These are phyloP conservation scores for Platalea minor DNA, from an alignment of 2,797 vertebrate genomes.

Conservation along the genomic window DNA sequence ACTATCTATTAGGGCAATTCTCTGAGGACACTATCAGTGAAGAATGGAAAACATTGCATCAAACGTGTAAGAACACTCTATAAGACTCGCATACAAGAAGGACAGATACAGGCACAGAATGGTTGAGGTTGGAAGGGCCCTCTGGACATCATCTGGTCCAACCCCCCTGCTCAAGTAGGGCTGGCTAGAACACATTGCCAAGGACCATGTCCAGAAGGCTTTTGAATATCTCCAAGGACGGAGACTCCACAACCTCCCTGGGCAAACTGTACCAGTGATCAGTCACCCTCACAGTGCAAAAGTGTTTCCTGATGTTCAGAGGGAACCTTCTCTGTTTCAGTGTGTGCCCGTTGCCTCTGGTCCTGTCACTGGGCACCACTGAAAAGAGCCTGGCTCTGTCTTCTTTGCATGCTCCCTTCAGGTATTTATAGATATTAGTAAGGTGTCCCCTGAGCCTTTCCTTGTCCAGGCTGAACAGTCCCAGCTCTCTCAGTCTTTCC, in stretches of 20 bases:
- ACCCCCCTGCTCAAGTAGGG: background rate
- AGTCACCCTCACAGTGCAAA: too few relatives aligned
- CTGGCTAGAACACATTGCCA: background rate
- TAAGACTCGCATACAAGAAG: background rate
- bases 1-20: background rate
- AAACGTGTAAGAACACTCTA: background rate
- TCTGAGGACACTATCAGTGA: background rate
- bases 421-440: too few relatives aligned
- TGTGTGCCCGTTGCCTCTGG: too few relatives aligned
- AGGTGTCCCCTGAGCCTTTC: too few relatives aligned
- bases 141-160: background rate
- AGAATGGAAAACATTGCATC: background rate
- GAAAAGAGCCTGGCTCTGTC: too few relatives aligned
- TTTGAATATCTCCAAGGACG: background rate
- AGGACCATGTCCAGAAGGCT: background rate
- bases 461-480: too few relatives aligned
- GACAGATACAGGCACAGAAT: background rate
- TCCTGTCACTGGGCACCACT: too few relatives aligned
- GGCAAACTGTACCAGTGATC: too few relatives aligned
- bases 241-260: background rate
- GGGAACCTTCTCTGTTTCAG: too few relatives aligned
- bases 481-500: too few relatives aligned
- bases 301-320: too few relatives aligned
- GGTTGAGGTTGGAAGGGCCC: background rate
- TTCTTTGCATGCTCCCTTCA: too few relatives aligned